Evolutionary conservation across 2,888 invertebrate species (phyloP).

Genomic region (Parelbella ahira): DNA sequence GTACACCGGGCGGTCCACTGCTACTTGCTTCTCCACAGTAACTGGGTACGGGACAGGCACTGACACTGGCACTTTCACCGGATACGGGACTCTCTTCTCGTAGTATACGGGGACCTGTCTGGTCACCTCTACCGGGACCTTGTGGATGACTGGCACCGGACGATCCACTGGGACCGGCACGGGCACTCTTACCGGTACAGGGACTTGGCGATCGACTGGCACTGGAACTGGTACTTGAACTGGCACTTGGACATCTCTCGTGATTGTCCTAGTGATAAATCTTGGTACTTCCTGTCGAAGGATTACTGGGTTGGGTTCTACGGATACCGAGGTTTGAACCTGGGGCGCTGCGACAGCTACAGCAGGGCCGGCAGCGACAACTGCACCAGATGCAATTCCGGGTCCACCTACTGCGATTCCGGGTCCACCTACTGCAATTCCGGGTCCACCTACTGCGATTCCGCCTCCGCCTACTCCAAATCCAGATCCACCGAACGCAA

Average conservation of each 20-base stretch:
- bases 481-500: too few species aligned
- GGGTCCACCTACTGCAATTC: conserved; percentile 22
- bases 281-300: conserved; percentile 69
- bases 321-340: conserved; percentile 60
- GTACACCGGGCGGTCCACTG: conserved; percentile 80
- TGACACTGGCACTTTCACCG: conserved; percentile 73
- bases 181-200: conserved; percentile 74
- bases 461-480: too few species aligned
- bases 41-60: conserved; percentile 82
- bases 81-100: conserved; percentile 71
- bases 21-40: conserved; percentile 78
- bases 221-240: conserved; percentile 47
- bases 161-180: conserved; percentile 76
- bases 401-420: conserved; percentile 25
- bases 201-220: conserved; percentile 64
- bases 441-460: conserved; percentile 23
- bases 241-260: conserved; percentile 65
- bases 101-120: conserved; percentile 72
- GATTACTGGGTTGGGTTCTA: conserved; percentile 69
- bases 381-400: conserved; percentile 27
- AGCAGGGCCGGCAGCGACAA: conserved; percentile 37
- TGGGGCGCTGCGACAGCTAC: conserved; percentile 36
- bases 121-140: conserved; percentile 73
- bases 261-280: conserved; percentile 68
- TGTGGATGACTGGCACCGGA: conserved; percentile 76